Evolutionary conservation across 2,797 vertebrate genomes (phyloP).

Genomic region (Esox masquinongy): DNA sequence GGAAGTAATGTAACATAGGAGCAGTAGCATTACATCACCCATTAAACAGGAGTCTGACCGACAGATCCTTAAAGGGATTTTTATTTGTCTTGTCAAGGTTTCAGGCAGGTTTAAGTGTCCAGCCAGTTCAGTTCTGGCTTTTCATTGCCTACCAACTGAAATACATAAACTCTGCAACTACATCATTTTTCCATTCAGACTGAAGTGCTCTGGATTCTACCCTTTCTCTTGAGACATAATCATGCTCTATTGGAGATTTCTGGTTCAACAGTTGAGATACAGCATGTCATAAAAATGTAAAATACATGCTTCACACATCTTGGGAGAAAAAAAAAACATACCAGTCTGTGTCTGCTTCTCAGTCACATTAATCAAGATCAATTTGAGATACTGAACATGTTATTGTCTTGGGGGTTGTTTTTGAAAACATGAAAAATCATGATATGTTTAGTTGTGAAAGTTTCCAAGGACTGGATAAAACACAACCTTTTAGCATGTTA

Average conservation of each 20-base stretch:
- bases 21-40: background rate
- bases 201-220: background rate
- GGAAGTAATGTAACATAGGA: too few relatives aligned
- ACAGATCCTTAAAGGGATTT: background rate
- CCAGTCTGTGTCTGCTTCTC: background rate
- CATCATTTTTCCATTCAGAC: constrained; percentile 22
- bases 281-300: background rate
- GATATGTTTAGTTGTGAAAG: background rate
- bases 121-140: background rate
- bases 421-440: background rate
- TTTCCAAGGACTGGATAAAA: too few relatives aligned
- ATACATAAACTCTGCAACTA: constrained; percentile 6
- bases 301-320: background rate
- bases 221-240: background rate
- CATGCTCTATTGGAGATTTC: background rate
- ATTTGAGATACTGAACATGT: background rate
- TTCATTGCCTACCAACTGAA: constrained; percentile 4
- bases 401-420: background rate
- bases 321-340: background rate
- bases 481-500: too few relatives aligned
- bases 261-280: background rate
- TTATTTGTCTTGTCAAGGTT: background rate
- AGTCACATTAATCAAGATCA: background rate
- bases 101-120: background rate
- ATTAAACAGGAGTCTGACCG: background rate